These are phyloP conservation scores for Drosophila kanapiae DNA, from an alignment of 1,140 invertebrate genomes.

Conservation along the genomic window DNA sequence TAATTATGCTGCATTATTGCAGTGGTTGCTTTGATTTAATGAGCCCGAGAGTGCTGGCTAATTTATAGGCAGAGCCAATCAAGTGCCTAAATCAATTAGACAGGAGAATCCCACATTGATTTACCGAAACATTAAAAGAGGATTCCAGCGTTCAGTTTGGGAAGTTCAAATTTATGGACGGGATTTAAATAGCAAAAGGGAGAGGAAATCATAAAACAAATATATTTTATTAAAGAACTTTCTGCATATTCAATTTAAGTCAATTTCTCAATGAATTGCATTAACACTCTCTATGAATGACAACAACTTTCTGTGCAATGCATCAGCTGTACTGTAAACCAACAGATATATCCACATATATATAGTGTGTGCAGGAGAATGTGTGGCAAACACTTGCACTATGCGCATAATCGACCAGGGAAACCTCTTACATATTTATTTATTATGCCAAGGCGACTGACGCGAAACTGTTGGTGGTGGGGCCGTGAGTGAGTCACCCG, in stretches of 20 bases:
- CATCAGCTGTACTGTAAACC: slow-evolving; percentile 21
- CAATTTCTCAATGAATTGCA: slow-evolving; percentile 45
- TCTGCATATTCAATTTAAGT: neutral
- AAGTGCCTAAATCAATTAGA: slow-evolving; percentile 16
- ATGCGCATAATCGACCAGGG: slow-evolving; percentile 64
- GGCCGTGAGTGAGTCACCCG: slow-evolving; percentile 27
- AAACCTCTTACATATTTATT: slow-evolving; percentile 72
- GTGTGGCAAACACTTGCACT: slow-evolving; percentile 73
- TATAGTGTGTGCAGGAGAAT: slow-evolving; percentile 33
- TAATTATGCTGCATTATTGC: slow-evolving; percentile 68
- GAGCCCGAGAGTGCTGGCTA: slow-evolving; percentile 15
- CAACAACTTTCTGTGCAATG: slow-evolving; percentile 42
- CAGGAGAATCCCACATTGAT: slow-evolving; percentile 9
- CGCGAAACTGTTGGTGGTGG: slow-evolving; percentile 1
- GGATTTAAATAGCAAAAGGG: neutral
- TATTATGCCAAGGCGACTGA: slow-evolving; percentile 74
- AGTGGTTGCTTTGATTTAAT: slow-evolving; percentile 41
- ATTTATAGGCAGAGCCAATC: slow-evolving; percentile 29
- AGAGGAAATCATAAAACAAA: neutral
- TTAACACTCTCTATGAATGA: slow-evolving; percentile 68
- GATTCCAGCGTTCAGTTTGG: neutral
- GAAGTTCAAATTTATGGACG: neutral
- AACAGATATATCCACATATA: slow-evolving; percentile 20
- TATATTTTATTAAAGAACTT: too few species aligned
- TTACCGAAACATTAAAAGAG: neutral